These are phyloP conservation scores for Drosophila setifemur DNA, from an alignment of 1,140 invertebrate genomes.

Conservation along the genomic window DNA sequence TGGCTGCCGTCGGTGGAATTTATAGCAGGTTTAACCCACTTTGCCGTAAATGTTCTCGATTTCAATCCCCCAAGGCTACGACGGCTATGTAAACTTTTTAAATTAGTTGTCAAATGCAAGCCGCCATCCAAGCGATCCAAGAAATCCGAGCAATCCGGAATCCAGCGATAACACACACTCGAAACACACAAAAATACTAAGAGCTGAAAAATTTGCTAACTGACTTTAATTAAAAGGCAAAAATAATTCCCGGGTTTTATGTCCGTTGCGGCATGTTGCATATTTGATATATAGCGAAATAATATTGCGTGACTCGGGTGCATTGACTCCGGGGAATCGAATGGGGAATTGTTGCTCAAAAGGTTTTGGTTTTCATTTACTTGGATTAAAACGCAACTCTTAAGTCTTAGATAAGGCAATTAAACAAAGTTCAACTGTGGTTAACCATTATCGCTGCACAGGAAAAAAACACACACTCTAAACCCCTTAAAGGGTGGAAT, in stretches of 20 bases:
- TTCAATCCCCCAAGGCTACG: conserved; percentile 64
- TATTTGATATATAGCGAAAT: neutral
- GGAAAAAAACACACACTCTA: neutral
- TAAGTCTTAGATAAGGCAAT: conserved; percentile 39
- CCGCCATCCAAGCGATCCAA: no score
- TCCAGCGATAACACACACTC: conserved; percentile 48
- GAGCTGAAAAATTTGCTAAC: conserved; percentile 17
- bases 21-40: conserved; percentile 77
- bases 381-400: conserved; percentile 14
- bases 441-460: conserved; percentile 1
- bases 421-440: conserved; percentile 17
- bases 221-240: conserved; percentile 70
- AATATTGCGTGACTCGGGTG: conserved; percentile 51
- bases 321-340: conserved; percentile 53
- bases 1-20: conserved; percentile 60
- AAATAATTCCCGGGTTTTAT: conserved; percentile 39
- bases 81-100: conserved; percentile 60
- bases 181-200: neutral
- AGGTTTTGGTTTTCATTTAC: conserved; percentile 16
- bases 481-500: no score
- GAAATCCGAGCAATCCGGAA: no score
- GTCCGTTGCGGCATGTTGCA: conserved; percentile 44
- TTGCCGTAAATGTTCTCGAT: conserved; percentile 22
- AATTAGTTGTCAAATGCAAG: conserved; percentile 76
- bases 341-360: conserved; percentile 28